Base-by-base conservation (phyloP, 2,113 vertebrate species). In the Leucopsar rothschildi region DNA sequence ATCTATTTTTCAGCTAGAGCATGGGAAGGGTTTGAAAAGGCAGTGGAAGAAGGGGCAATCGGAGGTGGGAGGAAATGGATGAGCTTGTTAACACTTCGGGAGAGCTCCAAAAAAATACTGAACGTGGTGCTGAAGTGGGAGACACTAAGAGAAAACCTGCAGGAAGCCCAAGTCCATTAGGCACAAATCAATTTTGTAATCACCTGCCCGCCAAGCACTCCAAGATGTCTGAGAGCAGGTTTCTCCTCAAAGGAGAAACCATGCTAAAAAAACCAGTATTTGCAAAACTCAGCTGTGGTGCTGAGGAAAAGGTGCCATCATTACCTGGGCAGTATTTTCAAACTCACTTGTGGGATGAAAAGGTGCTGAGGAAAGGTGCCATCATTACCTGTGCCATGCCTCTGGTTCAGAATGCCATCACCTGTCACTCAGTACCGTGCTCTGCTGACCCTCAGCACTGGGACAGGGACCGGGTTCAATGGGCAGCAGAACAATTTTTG, bases 181-280 rank as follows among this genome's bases (percentile, higher is more conserved):
- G 79, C 59, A 82, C 79, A 90, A 92, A 96, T 94, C 90, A 95
- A 95, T 96, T 93, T 69, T 86, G 63, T 49, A 91, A 95, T 94
- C 88, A 95, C 57, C 71, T 69, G 31, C 88, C 75, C 2, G 0
- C 66, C 88, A 82, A 82, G 65, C 65, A 71, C 68, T 88, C 70
- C 20, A 71, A 93, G 90, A 86, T 69, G 40, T 89, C 89, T 66
- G 84, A 94, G 45, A 87, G 59, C 29, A 40, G 86, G 88, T 88
- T 95, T 66, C 95, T 85, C 79, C 72, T 91, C 47, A 40, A 24
- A 56, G 75, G 69, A 86, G 89, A 90, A 92, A 20, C n/a, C 83
- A 44, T 7, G 72, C 73, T 94, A 95, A 97, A 90, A 90, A 14
- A 39, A 37, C 39, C 50, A 93, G 72, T 50, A 40, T 56, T 94